These are phyloP conservation scores for Phyllotreta cruciferae DNA, from an alignment of 2,888 invertebrate genomes.

Conservation along the genomic window DNA sequence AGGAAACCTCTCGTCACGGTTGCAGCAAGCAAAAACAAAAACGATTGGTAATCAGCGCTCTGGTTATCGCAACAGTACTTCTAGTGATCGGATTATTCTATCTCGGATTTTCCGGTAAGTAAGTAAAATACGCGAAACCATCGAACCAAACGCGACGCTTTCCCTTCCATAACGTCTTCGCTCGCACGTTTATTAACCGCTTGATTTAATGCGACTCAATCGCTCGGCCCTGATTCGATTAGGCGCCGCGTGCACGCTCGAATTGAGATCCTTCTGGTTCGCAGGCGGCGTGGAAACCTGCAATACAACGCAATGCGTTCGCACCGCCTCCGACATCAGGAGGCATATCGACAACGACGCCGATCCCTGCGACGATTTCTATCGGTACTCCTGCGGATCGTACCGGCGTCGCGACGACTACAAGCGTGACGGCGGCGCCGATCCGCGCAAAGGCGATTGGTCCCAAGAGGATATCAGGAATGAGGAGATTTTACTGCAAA, in stretches of 20 bases:
- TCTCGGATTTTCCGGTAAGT: constrained; percentile 33
- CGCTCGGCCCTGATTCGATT: constrained; percentile 32
- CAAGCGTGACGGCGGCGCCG: constrained; percentile 66
- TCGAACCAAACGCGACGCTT: too few relatives aligned
- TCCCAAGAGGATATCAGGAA: constrained; percentile 45
- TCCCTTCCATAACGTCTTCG: constrained; percentile 7
- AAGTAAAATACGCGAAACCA: constrained; percentile 9
- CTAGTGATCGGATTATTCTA: constrained; percentile 29
- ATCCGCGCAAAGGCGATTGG: constrained; percentile 59
- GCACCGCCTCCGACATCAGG: constrained; percentile 69
- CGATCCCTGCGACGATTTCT: constrained; percentile 81
- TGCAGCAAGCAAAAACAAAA: constrained; percentile 16
- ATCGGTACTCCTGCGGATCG: constrained; percentile 76
- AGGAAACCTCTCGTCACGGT: constrained; percentile 10
- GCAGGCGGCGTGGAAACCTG: constrained; percentile 46
- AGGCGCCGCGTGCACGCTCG: constrained; percentile 26
- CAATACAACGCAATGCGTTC: constrained; percentile 45
- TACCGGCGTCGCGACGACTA: constrained; percentile 72
- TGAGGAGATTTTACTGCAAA: constrained; percentile 48
- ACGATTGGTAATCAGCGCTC: constrained; percentile 14
- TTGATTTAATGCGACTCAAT: constrained; percentile 30
- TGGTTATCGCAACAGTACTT: constrained; percentile 10
- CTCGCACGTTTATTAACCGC: constrained; percentile 26
- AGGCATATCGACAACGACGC: constrained; percentile 70
- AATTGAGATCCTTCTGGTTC: constrained; percentile 20